Evolutionary conservation across 2,888 invertebrate genomes (phyloP).

Genomic region (Germaria angustata): DNA sequence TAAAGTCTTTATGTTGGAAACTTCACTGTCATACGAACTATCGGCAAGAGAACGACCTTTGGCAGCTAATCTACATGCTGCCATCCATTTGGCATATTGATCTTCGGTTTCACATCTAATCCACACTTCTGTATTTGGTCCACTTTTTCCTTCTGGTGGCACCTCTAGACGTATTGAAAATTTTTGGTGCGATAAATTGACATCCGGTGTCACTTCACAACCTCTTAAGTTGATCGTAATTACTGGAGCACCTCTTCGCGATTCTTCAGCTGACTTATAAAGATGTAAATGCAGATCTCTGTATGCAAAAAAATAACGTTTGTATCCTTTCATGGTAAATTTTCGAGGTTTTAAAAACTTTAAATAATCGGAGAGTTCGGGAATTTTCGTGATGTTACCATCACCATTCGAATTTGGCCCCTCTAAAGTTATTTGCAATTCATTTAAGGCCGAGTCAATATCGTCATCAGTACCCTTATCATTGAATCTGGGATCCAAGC

Average conservation of each 20-base stretch:
- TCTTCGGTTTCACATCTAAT: slow-evolving; percentile 96
- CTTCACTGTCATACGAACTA: slow-evolving; percentile 94
- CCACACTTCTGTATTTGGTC: slow-evolving; percentile 98
- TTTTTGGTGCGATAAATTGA: slow-evolving; percentile 93
- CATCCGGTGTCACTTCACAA: slow-evolving; percentile 98
- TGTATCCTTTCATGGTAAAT: slow-evolving; percentile 96
- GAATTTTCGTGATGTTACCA: slow-evolving; percentile 95
- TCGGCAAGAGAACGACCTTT: slow-evolving; percentile 98
- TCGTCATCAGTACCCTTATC: slow-evolving; percentile 87
- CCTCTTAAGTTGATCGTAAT: slow-evolving; percentile 91
- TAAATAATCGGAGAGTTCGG: slow-evolving; percentile 95
- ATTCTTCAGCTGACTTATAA: slow-evolving; percentile 90
- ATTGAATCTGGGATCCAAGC: slow-evolving; percentile 70
- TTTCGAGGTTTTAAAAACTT: slow-evolving; percentile 97
- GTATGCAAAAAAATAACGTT: slow-evolving; percentile 97
- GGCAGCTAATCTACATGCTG: slow-evolving; percentile 95
- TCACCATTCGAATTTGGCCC: slow-evolving; percentile 85
- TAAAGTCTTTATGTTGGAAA: slow-evolving; percentile 91
- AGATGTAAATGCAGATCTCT: slow-evolving; percentile 93
- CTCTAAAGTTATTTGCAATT: slow-evolving; percentile 95
- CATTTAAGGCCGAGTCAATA: slow-evolving; percentile 95
- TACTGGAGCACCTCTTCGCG: slow-evolving; percentile 84
- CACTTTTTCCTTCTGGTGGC: slow-evolving; percentile 95
- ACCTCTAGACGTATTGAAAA: slow-evolving; percentile 97
- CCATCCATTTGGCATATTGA: slow-evolving; percentile 99